Evolutionary conservation across 2,888 invertebrate species (phyloP), one percentile per base, ranked within the genome.

Genomic region (Mellilla xanthometata): DNA sequence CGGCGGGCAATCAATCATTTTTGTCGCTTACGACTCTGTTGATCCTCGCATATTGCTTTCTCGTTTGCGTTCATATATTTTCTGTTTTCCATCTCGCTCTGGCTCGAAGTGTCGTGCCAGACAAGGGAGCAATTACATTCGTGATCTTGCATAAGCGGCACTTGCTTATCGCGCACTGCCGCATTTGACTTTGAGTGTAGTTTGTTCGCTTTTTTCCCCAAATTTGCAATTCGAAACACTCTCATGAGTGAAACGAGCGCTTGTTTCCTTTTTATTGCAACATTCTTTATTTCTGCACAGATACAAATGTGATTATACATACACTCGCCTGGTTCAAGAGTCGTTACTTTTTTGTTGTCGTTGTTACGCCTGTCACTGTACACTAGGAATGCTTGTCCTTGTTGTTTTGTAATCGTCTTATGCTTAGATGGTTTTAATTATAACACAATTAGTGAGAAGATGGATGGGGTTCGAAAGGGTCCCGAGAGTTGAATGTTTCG

Each of bases 51-150:
- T 68, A 52, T 54, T 56, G 56, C 58, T 48, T 47, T 87, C 84
- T 67, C 80, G 61, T 74, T 86, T 69, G 35, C 60, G 56, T 76
- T 31, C 52, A 51, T 52, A 60, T 52, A 49, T 65, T 68, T 46
- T 39, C 54, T 48, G 59, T 62, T 39, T 54, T 58, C 63, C 45
- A 44, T 81, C 81, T 81, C 90, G 71, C 78, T 91, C 85, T 75
- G 68, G 83, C 87, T 71, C 76, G 75, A 83, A 89, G 86, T 89
- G 88, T 89, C 86, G 84, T 80, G 82, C 83, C 86, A 88, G 89
- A 86, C 85, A 86, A 88, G 88, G 88, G 88, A 88, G 90, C 90
- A 90, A 90, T 90, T 90, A 90, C 90, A 89, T 85, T 84, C 90
- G 90, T 90, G 90, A 90, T 90, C 90, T 88, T 87, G 90, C 90